A percentile compares a stretch with the other conserved stretches of the same genome.
phyloP scores from a whole-genome alignment of 2,888 invertebrate genomes.

The Drosophila melanosoma region DNA sequence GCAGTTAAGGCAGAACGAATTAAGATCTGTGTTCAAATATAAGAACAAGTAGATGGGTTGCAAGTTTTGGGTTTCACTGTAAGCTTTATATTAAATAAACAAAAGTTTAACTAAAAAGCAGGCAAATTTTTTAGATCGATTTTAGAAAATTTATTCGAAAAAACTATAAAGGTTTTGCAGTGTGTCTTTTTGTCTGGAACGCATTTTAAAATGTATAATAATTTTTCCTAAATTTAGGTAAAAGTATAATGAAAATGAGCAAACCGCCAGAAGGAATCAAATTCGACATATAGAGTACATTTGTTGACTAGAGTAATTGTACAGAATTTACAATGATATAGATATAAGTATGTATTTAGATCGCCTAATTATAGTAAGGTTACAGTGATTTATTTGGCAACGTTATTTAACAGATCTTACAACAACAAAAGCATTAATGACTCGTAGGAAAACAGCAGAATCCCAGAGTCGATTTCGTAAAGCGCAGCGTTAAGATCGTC shows the following conservation, averaged over 20 bases:
- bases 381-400: no score
- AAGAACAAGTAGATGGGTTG: not conserved
- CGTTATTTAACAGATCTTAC: no score
- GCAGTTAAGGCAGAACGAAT: not conserved
- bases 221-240: not conserved
- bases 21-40: not conserved
- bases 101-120: conserved; percentile 1
- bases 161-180: conserved; percentile 1
- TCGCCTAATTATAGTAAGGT: no score
- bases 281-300: not conserved
- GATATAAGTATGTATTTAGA: no score
- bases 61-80: not conserved
- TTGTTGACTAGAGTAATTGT: not conserved
- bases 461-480: no score
- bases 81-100: conserved; percentile 5
- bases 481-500: no score
- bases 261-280: not conserved
- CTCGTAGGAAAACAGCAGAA: no score
- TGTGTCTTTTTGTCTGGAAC: not conserved
- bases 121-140: not conserved
- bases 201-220: not conserved
- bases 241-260: not conserved
- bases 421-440: no score
- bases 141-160: not conserved
- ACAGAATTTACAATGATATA: no score